These are phyloP conservation scores for Poecilia wingei DNA, from an alignment of 2,797 vertebrate species.

Conservation along the genomic window DNA sequence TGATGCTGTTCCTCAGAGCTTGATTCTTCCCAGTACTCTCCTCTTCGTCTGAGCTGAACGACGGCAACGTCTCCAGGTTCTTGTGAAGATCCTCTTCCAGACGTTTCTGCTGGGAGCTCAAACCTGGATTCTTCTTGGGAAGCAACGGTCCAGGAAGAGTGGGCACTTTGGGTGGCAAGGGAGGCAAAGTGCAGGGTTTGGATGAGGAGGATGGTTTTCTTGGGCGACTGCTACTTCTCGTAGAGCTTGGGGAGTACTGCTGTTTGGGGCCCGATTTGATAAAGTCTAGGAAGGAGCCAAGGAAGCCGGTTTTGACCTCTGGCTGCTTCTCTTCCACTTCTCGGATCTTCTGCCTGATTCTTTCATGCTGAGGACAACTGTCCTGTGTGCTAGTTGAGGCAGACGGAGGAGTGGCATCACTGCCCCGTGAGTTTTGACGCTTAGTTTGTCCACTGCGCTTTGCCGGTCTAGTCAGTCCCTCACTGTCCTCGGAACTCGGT, in stretches of 20 bases:
- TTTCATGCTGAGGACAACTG: constrained; percentile 94
- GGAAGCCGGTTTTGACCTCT: constrained; percentile 97
- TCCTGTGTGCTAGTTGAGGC: constrained; percentile 85
- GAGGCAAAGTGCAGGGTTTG: constrained; percentile 79
- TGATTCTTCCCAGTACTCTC: constrained; percentile 91
- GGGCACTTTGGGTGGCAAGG: constrained; percentile 79
- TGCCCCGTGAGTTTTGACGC: constrained; percentile 87
- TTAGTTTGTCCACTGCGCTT: constrained; percentile 88
- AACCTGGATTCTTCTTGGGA: constrained; percentile 75
- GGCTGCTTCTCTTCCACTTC: constrained; percentile 99
- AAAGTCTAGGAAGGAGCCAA: constrained; percentile 98
- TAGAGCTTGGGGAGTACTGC: constrained; percentile 90
- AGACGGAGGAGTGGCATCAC: constrained; percentile 84
- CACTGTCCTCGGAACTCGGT: constrained; percentile 83
- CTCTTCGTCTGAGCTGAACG: constrained; percentile 97
- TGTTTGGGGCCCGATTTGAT: constrained; percentile 97
- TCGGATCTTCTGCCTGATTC: constrained; percentile 96
- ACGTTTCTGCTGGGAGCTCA: constrained; percentile 84
- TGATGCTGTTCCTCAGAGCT: constrained; percentile 92
- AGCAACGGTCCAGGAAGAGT: constrained; percentile 67
- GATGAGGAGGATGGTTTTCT: constrained; percentile 83
- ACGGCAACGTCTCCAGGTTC: constrained; percentile 91
- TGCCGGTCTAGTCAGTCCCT: constrained; percentile 77
- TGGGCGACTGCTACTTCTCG: constrained; percentile 88
- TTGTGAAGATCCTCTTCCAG: constrained; percentile 90